Percentiles rank a stretch among this genome's conserved stretches.
Conservation (phyloP, 92 coral and sea anemone species). For the Pocillopora grandis region DNA sequence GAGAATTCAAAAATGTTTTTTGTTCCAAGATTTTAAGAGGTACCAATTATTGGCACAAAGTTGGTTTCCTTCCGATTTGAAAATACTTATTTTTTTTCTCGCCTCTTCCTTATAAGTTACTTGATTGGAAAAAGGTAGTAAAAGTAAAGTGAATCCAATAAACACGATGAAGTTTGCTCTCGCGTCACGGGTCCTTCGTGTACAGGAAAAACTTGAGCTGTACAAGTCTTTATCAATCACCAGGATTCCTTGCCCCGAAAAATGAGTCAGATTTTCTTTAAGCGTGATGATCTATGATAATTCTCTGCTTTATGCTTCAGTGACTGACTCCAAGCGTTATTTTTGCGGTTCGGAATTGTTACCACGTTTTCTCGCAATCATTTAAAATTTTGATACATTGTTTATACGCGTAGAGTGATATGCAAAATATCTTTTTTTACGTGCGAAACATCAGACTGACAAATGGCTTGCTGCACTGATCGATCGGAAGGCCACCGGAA, state of each 20-base stretch:
- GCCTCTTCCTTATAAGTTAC: too few relatives aligned
- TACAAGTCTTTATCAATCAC: slow-evolving; percentile 1
- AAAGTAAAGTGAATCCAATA: not conserved
- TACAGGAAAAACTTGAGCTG: not conserved
- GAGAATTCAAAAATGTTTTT: slow-evolving; percentile 40
- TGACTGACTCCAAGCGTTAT: slow-evolving; percentile 11
- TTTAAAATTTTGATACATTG: not conserved
- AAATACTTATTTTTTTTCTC: not conserved
- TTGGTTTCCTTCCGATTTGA: slow-evolving; percentile 25
- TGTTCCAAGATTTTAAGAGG: slow-evolving; percentile 24
- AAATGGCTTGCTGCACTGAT: not conserved
- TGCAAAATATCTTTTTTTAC: not conserved
- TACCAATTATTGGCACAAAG: slow-evolving; percentile 8
- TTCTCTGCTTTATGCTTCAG: slow-evolving; percentile 17
- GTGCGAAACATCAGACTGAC: not conserved
- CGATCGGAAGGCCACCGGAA: slow-evolving; percentile 17
- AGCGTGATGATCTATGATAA: slow-evolving; percentile 43
- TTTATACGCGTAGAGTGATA: not conserved
- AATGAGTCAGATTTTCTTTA: not conserved
- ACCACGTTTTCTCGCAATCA: not conserved
- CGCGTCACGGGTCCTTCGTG: not conserved
- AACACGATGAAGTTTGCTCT: not conserved
- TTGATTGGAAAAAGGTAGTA: not conserved
- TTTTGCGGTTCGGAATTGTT: slow-evolving; percentile 10
- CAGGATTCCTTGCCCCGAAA: not conserved